These are phyloP conservation scores for Mormyrus proboscirostris DNA, from an alignment of 2,797 vertebrate genomes.

Conservation along the genomic window DNA sequence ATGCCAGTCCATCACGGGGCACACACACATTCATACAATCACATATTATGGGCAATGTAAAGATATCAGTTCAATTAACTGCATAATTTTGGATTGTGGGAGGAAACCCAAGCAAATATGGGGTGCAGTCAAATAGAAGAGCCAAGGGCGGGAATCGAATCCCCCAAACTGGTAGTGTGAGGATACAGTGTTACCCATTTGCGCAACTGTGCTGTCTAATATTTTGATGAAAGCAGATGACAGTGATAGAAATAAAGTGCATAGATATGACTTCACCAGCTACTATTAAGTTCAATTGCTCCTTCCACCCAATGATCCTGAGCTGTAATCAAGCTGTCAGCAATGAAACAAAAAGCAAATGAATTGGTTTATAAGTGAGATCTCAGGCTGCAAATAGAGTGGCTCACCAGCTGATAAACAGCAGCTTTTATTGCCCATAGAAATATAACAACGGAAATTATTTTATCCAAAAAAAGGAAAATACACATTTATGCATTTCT, in stretches of 20 bases:
- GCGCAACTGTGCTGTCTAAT: not conserved
- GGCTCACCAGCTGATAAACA: not conserved
- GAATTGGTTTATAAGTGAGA: not conserved
- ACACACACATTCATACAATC: not conserved
- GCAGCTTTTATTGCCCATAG: not conserved
- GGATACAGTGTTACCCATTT: not conserved
- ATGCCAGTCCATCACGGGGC: not conserved
- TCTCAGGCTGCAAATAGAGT: not conserved
- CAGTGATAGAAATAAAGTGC: not conserved
- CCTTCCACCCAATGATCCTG: not conserved
- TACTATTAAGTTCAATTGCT: not conserved
- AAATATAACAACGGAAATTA: not conserved
- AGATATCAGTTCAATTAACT: not conserved
- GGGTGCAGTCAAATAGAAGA: not conserved
- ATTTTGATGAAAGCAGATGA: not conserved
- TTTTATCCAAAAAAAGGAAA: not conserved
- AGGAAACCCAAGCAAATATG: not conserved
- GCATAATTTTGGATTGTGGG: not conserved
- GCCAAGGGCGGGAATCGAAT: not conserved
- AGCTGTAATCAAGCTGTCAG: not conserved
- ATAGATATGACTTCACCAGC: not conserved
- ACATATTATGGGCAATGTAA: not conserved
- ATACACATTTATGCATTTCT: not conserved
- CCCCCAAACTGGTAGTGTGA: not conserved
- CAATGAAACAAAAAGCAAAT: not conserved